Evolutionary conservation across 2,888 invertebrate genomes (phyloP), one percentile per base, ranked within the genome.

Genomic region (Polymixis flavicincta): DNA sequence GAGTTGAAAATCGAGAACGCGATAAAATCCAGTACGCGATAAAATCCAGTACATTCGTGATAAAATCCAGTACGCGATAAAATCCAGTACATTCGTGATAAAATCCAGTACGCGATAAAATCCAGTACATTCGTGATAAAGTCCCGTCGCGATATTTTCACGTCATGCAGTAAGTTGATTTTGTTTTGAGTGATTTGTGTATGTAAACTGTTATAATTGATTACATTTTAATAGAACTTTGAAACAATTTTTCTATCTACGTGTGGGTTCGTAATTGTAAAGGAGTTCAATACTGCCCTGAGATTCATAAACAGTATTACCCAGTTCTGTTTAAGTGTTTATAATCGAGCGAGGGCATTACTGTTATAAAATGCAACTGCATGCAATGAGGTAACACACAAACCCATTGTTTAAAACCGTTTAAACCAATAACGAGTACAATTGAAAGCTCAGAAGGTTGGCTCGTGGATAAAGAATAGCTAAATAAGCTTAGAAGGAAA

Each of bases 341-440:
- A 55, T 42, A 25, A 73, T 63, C 50, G 7, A 8, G 28, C 42
- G 45, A 71, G 42, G 32, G 50, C n/a, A 65, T 45, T 67, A 61
- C 73, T 78, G 61, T 63, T 78, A 65, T 78, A 66, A 66, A 73
- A 73, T 66, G 50, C 78, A 73, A 73, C 42, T 25, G 66, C 61
- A 37, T 32, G 78, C 59, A 72, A 78, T 79, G 74, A 73, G 71
- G 67, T 59, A 71, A 76, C 37, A 64, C 52, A 57, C 50, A 76
- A 50, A 64, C 55, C 50, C 50, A 78, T 79, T 75, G 68, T 79
- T 75, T 80, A 50, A 72, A 50, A 75, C 28, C 55, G 50, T 75
- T 75, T 80, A 59, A 57, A 50, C 9, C 19, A 45, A 45, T 19
- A 45, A 71, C 28, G 48, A 37, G 42, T 25, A 57, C 66, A 78